These are phyloP conservation scores for Brenthis hecate DNA, from an alignment of 2,888 invertebrate genomes.

Conservation along the genomic window DNA sequence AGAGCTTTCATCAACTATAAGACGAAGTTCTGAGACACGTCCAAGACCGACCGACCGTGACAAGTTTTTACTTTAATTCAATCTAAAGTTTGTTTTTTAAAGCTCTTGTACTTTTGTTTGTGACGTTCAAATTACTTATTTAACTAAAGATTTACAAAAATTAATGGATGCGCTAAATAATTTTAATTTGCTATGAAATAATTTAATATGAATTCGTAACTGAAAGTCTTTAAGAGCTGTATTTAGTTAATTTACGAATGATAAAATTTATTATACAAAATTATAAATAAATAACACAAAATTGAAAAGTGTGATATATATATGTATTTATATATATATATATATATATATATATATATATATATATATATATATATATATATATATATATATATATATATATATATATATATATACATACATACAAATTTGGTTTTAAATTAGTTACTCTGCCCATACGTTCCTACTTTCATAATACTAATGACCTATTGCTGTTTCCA, in stretches of 20 bases:
- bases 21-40: slow-evolving; percentile 19
- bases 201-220: slow-evolving; percentile 1
- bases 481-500: no score
- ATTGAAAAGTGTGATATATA: no score
- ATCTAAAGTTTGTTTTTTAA: slow-evolving; percentile 37
- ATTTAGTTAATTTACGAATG: not conserved
- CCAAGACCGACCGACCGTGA: not conserved
- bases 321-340: no score
- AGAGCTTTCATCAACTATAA: not conserved
- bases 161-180: slow-evolving; percentile 17
- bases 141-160: slow-evolving; percentile 5
- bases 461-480: no score
- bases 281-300: no score
- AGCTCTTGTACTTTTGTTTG: slow-evolving; percentile 14
- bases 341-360: no score
- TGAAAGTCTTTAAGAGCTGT: slow-evolving; percentile 7
- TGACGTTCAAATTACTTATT: slow-evolving; percentile 3
- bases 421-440: no score
- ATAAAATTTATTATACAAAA: no score
- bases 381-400: no score
- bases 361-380: no score
- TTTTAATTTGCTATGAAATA: slow-evolving; percentile 5
- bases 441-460: no score
- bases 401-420: no score
- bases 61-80: slow-evolving; percentile 27